phyloP scores from a whole-genome alignment of 2,797 vertebrate species.

The Vespertilio murinus region DNA sequence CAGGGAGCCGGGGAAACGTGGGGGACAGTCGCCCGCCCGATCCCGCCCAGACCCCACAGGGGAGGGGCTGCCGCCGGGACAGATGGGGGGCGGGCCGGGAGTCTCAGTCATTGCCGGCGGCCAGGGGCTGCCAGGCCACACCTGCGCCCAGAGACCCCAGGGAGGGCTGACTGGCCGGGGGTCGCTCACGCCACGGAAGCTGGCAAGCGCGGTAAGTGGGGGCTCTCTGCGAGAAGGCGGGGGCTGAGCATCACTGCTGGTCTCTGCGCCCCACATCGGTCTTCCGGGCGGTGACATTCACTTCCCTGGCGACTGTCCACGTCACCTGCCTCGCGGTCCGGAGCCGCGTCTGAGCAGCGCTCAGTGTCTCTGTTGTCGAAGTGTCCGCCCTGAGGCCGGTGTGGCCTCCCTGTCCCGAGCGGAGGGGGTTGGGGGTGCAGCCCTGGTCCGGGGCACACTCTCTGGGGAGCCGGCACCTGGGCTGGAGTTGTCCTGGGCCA shows the following conservation, averaged over 20 bases:
- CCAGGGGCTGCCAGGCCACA: fast-evolving
- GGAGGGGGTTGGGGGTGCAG: fast-evolving
- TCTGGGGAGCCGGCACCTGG: fast-evolving
- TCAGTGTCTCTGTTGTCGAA: not conserved
- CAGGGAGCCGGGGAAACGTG: too few species aligned
- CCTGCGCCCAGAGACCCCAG: fast-evolving
- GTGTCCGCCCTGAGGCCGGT: not conserved
- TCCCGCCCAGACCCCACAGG: fast-evolving
- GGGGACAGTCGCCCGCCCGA: not conserved
- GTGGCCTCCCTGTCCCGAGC: fast-evolving
- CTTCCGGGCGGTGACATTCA: too few species aligned
- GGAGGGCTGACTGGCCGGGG: not conserved
- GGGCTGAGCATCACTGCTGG: too few species aligned
- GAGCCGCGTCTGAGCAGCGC: not conserved
- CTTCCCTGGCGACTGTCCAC: too few species aligned
- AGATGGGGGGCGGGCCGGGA: not conserved
- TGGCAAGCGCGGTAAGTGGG: fast-evolving
- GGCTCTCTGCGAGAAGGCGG: too few species aligned
- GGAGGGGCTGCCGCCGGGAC: not conserved
- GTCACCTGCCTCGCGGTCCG: fast-evolving
- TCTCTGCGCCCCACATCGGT: too few species aligned
- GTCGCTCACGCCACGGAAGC: fast-evolving
- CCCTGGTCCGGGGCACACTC: not conserved
- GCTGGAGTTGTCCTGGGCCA: not conserved
- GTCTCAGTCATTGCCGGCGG: fast-evolving